These are phyloP conservation scores for Loxodonta africana DNA, from an alignment of 2,113 vertebrate genomes.

Conservation along the genomic window DNA sequence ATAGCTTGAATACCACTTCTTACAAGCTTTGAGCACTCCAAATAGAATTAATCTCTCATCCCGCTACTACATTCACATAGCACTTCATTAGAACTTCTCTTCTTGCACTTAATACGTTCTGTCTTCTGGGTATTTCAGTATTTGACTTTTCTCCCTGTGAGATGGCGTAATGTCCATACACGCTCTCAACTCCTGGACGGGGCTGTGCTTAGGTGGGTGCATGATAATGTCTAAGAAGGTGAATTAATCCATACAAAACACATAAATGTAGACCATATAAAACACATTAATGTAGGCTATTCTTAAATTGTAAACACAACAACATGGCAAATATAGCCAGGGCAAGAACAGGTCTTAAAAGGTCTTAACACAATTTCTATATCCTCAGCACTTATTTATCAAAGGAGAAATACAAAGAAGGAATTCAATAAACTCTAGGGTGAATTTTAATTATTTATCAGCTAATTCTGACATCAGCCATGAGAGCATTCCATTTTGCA, in stretches of 20 bases:
- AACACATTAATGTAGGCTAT: background rate
- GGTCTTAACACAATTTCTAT: background rate
- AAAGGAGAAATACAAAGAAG: background rate
- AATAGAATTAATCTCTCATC: background rate
- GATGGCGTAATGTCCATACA: background rate
- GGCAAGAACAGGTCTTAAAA: background rate
- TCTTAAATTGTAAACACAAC: background rate
- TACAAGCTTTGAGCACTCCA: background rate
- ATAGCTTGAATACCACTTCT: background rate
- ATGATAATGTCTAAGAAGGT: fast-evolving
- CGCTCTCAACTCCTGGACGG: background rate
- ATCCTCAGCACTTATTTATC: background rate
- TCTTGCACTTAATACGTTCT: background rate
- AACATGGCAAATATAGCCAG: background rate
- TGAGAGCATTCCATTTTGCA: background rate
- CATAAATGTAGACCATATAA: background rate
- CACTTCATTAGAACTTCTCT: background rate
- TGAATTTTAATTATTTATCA: background rate
- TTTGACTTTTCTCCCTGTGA: background rate
- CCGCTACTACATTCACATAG: background rate
- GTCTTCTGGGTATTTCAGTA: background rate
- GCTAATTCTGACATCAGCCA: background rate
- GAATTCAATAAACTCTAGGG: background rate
- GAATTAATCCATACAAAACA: background rate
- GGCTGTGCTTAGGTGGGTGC: background rate